Conservation (phyloP, 2,888 invertebrate species). For the Callyntrura sp. region DNA sequence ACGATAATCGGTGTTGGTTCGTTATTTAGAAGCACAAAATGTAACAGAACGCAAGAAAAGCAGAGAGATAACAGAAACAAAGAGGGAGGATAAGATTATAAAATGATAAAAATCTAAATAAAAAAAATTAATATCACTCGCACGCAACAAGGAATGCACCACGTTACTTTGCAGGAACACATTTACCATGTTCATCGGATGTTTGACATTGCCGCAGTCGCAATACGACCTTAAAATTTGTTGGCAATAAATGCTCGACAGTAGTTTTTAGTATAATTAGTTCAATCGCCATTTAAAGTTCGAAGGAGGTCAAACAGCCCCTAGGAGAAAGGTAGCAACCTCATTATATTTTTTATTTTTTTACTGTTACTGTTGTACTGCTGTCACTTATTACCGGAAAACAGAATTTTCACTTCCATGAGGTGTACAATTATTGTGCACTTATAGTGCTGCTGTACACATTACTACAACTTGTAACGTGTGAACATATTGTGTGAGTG, state of each 20-base stretch:
- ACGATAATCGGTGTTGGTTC: background rate
- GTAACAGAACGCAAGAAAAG: background rate
- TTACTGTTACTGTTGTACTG: background rate
- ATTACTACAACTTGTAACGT: background rate
- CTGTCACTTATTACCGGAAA: conserved; percentile 48
- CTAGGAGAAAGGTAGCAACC: conserved; percentile 75
- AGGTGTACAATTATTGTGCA: too few relatives aligned
- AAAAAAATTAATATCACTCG: background rate
- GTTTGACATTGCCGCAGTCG: too few relatives aligned
- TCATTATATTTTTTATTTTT: conserved; percentile 49
- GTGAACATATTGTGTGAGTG: background rate
- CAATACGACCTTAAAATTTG: background rate
- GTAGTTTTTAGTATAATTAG: background rate
- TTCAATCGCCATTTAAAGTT: background rate
- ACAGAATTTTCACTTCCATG: conserved; percentile 49
- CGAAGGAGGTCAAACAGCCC: conserved; percentile 77
- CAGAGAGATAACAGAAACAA: background rate
- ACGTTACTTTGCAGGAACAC: too few relatives aligned
- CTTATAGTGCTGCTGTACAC: too few relatives aligned
- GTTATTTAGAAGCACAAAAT: background rate
- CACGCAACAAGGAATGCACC: background rate
- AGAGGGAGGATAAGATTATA: background rate
- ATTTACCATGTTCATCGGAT: too few relatives aligned
- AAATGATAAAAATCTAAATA: conserved; percentile 15
- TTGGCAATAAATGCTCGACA: too few relatives aligned